Evolutionary conservation across 2,113 vertebrate species (phyloP).

Genomic region (Pachypanchax playfairii): DNA sequence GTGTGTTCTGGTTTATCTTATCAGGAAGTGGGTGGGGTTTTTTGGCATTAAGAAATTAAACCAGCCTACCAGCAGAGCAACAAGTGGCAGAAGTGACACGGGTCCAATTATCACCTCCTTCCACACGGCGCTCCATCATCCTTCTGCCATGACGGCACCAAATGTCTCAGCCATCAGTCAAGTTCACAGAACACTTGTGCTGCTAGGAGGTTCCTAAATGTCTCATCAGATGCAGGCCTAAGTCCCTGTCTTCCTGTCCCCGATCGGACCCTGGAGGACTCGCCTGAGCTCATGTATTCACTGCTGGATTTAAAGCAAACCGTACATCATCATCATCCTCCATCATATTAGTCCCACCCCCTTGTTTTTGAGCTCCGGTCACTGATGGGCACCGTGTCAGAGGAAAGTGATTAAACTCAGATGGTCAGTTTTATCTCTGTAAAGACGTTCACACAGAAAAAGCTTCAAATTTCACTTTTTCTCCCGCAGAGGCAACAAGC

Average conservation of each 20-base stretch:
- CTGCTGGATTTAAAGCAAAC: constrained; percentile 7
- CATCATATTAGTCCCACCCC: neutral
- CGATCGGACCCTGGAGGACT: constrained; percentile 41
- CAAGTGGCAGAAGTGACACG: constrained; percentile 15
- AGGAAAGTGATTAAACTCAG: constrained; percentile 58
- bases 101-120: constrained; percentile 60
- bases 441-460: neutral
- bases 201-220: constrained; percentile 58
- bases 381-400: constrained; percentile 46
- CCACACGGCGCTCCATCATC: constrained; percentile 38
- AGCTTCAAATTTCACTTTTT: neutral
- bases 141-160: constrained; percentile 36
- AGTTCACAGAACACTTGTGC: constrained; percentile 66
- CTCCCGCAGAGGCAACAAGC: constrained; percentile 44
- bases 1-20: neutral
- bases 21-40: neutral
- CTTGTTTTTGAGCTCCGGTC: constrained; percentile 36
- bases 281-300: constrained; percentile 29
- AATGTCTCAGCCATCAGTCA: constrained; percentile 47
- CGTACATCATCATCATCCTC: neutral
- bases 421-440: too few relatives aligned
- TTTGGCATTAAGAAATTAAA: neutral
- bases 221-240: constrained; percentile 64
- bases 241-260: constrained; percentile 47
- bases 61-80: neutral